These are phyloP conservation scores for Leptinotarsa texana DNA, from an alignment of 1,140 invertebrate genomes.

Conservation along the genomic window DNA sequence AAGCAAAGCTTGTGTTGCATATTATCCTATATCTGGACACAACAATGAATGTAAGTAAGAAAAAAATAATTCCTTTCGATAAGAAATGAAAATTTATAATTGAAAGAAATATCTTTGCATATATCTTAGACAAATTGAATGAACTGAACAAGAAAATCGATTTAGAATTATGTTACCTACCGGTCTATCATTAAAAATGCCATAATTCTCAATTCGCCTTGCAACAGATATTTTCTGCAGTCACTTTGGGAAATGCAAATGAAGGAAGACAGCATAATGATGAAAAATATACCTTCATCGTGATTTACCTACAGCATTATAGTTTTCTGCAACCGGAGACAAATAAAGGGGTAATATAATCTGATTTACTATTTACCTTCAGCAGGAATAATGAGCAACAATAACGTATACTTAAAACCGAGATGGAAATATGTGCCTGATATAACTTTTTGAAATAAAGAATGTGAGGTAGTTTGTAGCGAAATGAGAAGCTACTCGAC, in stretches of 20 bases:
- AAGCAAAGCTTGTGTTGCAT: too few relatives aligned
- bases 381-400: not conserved
- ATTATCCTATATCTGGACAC: too few relatives aligned
- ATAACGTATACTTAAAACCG: not conserved
- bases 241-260: not conserved
- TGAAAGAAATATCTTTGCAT: too few relatives aligned
- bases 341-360: not conserved
- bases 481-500: too few relatives aligned
- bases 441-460: not conserved
- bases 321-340: not conserved
- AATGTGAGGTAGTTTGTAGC: not conserved
- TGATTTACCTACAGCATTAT: not conserved
- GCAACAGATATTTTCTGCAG: not conserved
- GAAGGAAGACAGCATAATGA: not conserved
- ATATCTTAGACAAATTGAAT: too few relatives aligned
- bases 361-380: not conserved
- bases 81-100: too few relatives aligned
- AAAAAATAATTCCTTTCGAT: too few relatives aligned
- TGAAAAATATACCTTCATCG: not conserved
- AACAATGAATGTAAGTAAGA: too few relatives aligned
- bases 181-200: not conserved
- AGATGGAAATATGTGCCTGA: not conserved
- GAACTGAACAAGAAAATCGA: too few relatives aligned
- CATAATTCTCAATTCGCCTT: not conserved
- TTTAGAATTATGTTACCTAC: too few relatives aligned